Base-by-base conservation (phyloP, 1,140 invertebrate genomes). In the Paraescarpia echinospica region DNA sequence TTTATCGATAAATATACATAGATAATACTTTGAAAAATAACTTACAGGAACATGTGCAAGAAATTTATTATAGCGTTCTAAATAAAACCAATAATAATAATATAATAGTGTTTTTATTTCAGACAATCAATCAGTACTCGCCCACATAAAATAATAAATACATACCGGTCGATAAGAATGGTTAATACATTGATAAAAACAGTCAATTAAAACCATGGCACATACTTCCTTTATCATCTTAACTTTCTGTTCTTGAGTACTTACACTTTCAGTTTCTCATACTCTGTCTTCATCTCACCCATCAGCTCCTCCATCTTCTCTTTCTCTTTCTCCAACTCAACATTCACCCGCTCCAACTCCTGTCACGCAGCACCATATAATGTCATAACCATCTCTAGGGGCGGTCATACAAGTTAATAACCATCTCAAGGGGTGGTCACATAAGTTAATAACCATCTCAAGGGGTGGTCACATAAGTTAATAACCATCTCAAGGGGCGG, bases 251-350 rank as follows among this genome's bases (percentile, higher is more conserved):
- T 90, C 35, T 90, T 90, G 34, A 90, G 0, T 12, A 90, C 35
- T 41, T 51, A 93, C 93, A 33, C 92, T 59, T 93, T 93, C 31
- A 90, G 89, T 89, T 93, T 93, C 22, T 92, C 91, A 92, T 93
- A 93, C 34, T 93, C 91, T 48, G 92, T 88, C 92, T 90, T 48
- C 59, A 93, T 41, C 34, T 90, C 91, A 9, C 89, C 35, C 31
- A 91, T 34, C 31, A 93, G 91, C 41, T 35, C n/a, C 35, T 93
- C 93, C 91, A 93, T 92, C 41, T 93, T 92, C n/a, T 35, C 2
- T 59, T 92, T 93, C 35, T 93, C 93, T 41, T 93, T 92, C 89
- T 93, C 93, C 27, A 93, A 77, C 35, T 92, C 93, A 33, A 35
- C 91, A 31, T 92, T 92, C 31, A 93, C 6, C 35, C 91, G 59